Conservation (phyloP, 1,140 invertebrate genomes). For the Oreohelix idahoensis region DNA sequence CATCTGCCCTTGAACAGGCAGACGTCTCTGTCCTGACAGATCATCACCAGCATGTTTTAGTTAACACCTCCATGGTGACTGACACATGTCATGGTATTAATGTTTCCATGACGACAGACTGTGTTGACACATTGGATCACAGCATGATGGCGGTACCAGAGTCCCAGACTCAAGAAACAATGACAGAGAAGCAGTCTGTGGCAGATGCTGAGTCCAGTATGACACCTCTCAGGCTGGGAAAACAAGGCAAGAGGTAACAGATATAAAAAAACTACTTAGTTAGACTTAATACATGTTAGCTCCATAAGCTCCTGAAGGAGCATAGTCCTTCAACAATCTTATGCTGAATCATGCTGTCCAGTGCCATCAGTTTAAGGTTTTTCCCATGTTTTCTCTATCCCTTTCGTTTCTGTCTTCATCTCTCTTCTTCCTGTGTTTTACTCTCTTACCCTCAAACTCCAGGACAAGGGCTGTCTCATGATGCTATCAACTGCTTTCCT, state of each 20-base stretch:
- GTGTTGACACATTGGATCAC: conserved; percentile 13
- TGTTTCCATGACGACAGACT: conserved; percentile 23
- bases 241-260: conserved; percentile 50
- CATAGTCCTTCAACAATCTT: no score
- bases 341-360: no score
- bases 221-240: conserved; percentile 57
- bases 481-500: no score
- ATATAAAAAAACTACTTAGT: no score
- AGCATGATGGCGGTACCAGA: conserved; percentile 40
- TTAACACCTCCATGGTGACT: neutral
- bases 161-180: conserved; percentile 32
- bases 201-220: conserved; percentile 46
- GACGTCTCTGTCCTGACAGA: conserved; percentile 6
- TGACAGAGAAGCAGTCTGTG: conserved; percentile 40
- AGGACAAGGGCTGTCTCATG: no score
- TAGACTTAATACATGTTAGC: no score
- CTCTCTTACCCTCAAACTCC: no score
- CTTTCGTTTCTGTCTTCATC: no score
- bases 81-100: neutral
- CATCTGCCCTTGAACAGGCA: neutral
- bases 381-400: no score
- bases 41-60: neutral
- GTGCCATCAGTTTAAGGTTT: no score
- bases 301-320: no score
- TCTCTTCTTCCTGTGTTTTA: no score